These are phyloP conservation scores for Gastrophysa polygoni DNA, from an alignment of 2,888 invertebrate genomes.

Conservation along the genomic window DNA sequence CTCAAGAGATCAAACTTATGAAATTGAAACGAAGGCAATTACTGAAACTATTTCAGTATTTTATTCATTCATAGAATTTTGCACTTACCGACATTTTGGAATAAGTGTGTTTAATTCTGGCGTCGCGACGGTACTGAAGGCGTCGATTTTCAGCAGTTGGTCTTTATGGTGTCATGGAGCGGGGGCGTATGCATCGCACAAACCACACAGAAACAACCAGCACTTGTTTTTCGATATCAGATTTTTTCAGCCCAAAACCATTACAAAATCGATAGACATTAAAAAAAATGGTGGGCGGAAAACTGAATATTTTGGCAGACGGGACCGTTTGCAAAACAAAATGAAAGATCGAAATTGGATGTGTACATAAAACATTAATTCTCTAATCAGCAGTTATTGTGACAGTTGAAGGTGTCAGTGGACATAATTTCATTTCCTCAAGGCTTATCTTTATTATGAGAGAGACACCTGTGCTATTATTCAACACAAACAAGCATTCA, in stretches of 20 bases:
- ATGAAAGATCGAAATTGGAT: not conserved
- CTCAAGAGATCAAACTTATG: no score
- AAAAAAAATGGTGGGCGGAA: slow-evolving; percentile 10
- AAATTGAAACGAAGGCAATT: no score
- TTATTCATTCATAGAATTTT: not conserved
- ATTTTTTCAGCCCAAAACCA: slow-evolving; percentile 32
- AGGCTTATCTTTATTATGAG: no score
- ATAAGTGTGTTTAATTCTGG: slow-evolving; percentile 42
- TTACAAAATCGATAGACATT: slow-evolving; percentile 16
- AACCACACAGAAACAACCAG: not conserved
- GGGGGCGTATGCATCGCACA: slow-evolving; percentile 47
- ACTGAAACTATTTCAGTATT: no score
- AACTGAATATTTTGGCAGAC: not conserved
- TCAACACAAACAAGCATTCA: no score
- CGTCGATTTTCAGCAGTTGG: slow-evolving; percentile 51
- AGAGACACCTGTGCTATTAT: no score
- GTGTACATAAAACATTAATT: no score
- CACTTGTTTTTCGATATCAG: slow-evolving; percentile 43
- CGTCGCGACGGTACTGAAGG: slow-evolving; percentile 63
- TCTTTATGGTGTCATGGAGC: slow-evolving; percentile 50
- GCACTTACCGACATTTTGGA: slow-evolving; percentile 54
- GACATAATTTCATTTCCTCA: no score
- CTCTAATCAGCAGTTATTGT: no score
- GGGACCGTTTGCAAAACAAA: not conserved
- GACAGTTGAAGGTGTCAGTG: no score